Evolutionary conservation across 2,113 vertebrate genomes (phyloP), one percentile per base, ranked within the genome.

Genomic region (Misgurnus mizolepis): DNA sequence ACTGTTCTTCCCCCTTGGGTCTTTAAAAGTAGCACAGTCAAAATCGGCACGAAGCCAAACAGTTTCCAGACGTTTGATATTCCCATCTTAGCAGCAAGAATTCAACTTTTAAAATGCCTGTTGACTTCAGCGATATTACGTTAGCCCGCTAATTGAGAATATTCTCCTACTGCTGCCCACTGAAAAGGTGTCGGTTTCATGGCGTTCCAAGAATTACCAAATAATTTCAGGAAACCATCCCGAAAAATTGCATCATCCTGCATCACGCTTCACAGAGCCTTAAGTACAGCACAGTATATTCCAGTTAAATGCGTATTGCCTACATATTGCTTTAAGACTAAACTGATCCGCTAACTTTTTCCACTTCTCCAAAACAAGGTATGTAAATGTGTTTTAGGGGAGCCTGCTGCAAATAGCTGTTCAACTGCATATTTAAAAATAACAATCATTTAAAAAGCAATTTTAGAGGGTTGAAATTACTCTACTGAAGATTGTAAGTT

Each of bases 181-280:
- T 50, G 27, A 3, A 64, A 12, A 3, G 22, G 73, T 64, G 58
- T 75, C 58, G n/a, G 58, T 75, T 61, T 75, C 58, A 17, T 22
- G 5, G 58, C 72, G 58, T 49, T 64, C 22, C 60, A 75, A 14
- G 22, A 64, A 75, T 75, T 62, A 75, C 73, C 56, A 75, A 75
- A 75, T 75, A 64, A 75, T 75, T 75, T 75, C 43, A 64, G 73
- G 27, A 64, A 75, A 75, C 18, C 3, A 75, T 75, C 73, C 73
- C 73, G 11, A 75, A 43, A 64, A 49, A 64, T 75, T 75, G 60
- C 73, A 75, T 75, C 58, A 64, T 58, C 73, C 6, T 49, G 62
- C 73, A 75, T 64, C 73, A 15, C 18, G 9, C 58, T 62, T 62
- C 73, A 75, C 58, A 64, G 71, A 74, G 73, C 45, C 58, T 75